These are phyloP conservation scores for Drosophila neoperkinsi DNA, from an alignment of 2,888 invertebrate species.

Conservation along the genomic window DNA sequence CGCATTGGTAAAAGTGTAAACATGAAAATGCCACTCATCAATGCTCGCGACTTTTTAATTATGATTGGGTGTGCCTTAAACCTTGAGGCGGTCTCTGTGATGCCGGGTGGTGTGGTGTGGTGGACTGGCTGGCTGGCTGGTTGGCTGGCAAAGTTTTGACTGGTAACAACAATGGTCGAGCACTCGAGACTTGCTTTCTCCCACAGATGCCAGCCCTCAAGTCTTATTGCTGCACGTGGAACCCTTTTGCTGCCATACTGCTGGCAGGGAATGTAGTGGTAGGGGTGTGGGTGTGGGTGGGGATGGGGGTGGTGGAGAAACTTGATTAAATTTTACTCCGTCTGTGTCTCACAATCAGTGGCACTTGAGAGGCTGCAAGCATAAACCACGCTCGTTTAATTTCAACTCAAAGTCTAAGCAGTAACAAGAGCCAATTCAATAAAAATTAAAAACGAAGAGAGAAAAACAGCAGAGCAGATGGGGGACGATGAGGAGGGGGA, in stretches of 20 bases:
- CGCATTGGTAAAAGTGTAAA: constrained; percentile 18
- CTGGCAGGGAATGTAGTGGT: background rate
- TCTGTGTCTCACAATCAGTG: constrained; percentile 47
- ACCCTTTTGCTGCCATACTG: constrained; percentile 38
- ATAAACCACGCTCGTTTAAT: constrained; percentile 81
- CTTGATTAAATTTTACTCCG: constrained; percentile 78
- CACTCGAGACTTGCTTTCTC: constrained; percentile 77
- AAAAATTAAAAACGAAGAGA: constrained; percentile 72
- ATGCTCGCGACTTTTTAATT: constrained; percentile 45
- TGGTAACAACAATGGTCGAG: constrained; percentile 67
- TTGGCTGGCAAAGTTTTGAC: constrained; percentile 54
- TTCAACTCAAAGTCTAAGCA: constrained; percentile 81
- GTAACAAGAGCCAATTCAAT: constrained; percentile 78
- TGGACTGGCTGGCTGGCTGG: background rate
- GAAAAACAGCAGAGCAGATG: constrained; percentile 15
- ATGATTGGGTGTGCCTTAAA: constrained; percentile 14
- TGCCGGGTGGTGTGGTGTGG: background rate
- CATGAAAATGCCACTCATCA: constrained; percentile 42
- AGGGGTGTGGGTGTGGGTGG: too few relatives aligned
- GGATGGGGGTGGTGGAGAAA: constrained; percentile 21
- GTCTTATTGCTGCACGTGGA: constrained; percentile 36
- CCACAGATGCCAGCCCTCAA: constrained; percentile 4
- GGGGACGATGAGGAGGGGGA: background rate
- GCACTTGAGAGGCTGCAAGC: constrained; percentile 65
- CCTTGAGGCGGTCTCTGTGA: background rate